Percentiles rank a stretch among this genome's conserved stretches.
Evolutionary conservation across 2,113 vertebrate genomes (phyloP).

Genomic region (Forbesichthys agassizii): DNA sequence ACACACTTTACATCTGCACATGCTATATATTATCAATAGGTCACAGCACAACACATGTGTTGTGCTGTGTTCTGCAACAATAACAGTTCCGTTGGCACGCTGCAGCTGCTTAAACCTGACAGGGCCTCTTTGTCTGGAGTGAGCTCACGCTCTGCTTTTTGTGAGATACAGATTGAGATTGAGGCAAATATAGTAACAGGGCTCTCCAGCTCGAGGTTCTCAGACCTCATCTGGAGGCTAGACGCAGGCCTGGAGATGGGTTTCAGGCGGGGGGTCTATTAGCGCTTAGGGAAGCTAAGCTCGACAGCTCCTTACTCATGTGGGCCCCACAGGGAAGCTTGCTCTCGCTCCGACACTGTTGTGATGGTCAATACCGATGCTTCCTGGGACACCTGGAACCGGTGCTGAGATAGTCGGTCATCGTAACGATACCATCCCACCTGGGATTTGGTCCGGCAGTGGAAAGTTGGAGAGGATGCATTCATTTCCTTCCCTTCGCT

Average conservation of each 20-base stretch:
- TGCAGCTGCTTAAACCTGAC: not conserved
- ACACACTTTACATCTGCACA: not conserved
- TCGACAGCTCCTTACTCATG: slow-evolving; percentile 74
- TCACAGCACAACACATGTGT: not conserved
- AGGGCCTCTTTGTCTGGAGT: slow-evolving; percentile 3
- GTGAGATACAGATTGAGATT: slow-evolving; percentile 15
- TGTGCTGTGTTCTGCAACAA: too few relatives aligned
- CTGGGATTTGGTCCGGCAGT: slow-evolving; percentile 49
- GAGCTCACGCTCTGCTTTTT: slow-evolving; percentile 1
- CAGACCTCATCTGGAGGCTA: slow-evolving; percentile 61
- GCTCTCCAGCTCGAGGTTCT: slow-evolving; percentile 33
- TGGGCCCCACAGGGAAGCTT: slow-evolving; percentile 65
- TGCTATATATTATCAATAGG: not conserved
- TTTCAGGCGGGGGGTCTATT: slow-evolving; percentile 69
- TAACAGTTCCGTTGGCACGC: not conserved
- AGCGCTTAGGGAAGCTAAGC: slow-evolving; percentile 61
- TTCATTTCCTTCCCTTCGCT: slow-evolving; percentile 2
- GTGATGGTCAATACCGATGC: slow-evolving; percentile 65
- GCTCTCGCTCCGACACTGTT: slow-evolving; percentile 57
- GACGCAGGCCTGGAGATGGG: slow-evolving; percentile 56
- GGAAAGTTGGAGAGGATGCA: slow-evolving; percentile 12
- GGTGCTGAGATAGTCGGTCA: slow-evolving; percentile 50
- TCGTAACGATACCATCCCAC: slow-evolving; percentile 43
- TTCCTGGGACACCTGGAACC: slow-evolving; percentile 65
- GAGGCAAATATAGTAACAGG: slow-evolving; percentile 35